These are phyloP conservation scores for Elaphurus davidianus DNA, from an alignment of 2,113 vertebrate genomes.

Conservation along the genomic window DNA sequence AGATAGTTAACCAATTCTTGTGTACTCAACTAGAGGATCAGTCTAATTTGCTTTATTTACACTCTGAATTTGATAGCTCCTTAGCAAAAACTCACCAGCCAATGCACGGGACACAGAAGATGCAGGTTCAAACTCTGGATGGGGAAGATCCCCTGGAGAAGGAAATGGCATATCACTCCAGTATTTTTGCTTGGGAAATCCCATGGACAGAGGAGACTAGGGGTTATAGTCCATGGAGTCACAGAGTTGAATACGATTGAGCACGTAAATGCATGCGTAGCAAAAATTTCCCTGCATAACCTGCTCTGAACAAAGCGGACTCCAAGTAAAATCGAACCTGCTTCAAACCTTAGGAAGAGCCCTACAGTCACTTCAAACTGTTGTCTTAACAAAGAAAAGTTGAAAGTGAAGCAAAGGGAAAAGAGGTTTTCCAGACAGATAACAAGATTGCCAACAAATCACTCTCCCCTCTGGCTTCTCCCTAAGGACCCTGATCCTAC, in stretches of 20 bases:
- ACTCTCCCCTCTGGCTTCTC: not conserved
- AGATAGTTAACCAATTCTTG: accelerated
- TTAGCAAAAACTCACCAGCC: not conserved
- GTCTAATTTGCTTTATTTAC: not conserved
- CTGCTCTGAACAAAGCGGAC: not conserved
- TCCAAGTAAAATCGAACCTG: not conserved
- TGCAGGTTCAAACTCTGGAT: not conserved
- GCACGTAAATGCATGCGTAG: accelerated
- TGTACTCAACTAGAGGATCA: not conserved
- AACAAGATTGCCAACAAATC: not conserved
- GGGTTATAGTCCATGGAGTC: not conserved
- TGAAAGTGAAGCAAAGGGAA: not conserved
- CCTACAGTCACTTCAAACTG: not conserved
- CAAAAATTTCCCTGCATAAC: not conserved
- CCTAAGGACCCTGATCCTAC: not conserved
- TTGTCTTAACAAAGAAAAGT: not conserved
- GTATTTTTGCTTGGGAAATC: not conserved
- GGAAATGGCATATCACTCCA: not conserved
- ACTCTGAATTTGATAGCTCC: not conserved
- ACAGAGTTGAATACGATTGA: not conserved
- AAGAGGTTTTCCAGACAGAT: not conserved
- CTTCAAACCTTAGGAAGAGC: not conserved
- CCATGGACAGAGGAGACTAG: not conserved
- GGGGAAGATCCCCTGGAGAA: not conserved
- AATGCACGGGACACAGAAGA: not conserved